phyloP scores from a whole-genome alignment of 2,888 invertebrate species.

The Geotrupes spiniger region DNA sequence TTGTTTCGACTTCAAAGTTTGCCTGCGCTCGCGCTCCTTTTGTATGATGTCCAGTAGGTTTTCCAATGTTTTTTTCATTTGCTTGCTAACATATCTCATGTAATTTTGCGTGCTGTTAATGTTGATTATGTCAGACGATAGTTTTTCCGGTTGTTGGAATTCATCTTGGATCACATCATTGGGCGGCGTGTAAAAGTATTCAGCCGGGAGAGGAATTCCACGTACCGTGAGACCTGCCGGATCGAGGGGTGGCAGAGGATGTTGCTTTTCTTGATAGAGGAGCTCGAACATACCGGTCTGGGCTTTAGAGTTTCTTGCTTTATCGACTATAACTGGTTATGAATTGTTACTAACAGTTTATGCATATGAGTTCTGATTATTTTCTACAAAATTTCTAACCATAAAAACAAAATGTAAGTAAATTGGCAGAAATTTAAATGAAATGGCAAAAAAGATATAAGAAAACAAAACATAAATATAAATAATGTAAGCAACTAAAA shows the following conservation, averaged over 20 bases:
- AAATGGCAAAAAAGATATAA: too few species aligned
- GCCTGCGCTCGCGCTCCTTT: slow-evolving; percentile 26
- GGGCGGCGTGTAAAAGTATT: slow-evolving; percentile 29
- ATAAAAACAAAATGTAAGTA: too few species aligned
- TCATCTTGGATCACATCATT: slow-evolving; percentile 6
- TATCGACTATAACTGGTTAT: slow-evolving; percentile 57
- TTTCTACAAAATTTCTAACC: too few species aligned
- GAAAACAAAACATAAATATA: too few species aligned
- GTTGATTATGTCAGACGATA: slow-evolving; percentile 26
- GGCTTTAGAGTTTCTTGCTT: slow-evolving; percentile 46
- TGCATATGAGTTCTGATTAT: too few species aligned
- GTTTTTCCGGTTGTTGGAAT: slow-evolving; percentile 10
- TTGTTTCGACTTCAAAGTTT: slow-evolving; percentile 13
- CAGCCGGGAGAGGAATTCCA: slow-evolving; percentile 24
- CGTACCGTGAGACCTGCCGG: slow-evolving; percentile 17
- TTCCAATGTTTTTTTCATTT: slow-evolving; percentile 33
- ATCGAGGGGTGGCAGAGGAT: slow-evolving; percentile 20
- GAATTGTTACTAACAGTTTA: too few species aligned
- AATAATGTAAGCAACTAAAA: too few species aligned
- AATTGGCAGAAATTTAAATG: too few species aligned
- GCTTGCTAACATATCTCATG: slow-evolving; percentile 33
- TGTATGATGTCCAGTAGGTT: slow-evolving; percentile 31
- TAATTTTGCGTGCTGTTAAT: slow-evolving; percentile 28
- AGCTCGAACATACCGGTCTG: slow-evolving; percentile 60
- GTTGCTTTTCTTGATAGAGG: slow-evolving; percentile 36